A percentile compares a stretch with the other conserved stretches of the same genome.
These are phyloP conservation scores for Pelobates cultripes DNA, from an alignment of 2,797 vertebrate species.

Conservation along the genomic window DNA sequence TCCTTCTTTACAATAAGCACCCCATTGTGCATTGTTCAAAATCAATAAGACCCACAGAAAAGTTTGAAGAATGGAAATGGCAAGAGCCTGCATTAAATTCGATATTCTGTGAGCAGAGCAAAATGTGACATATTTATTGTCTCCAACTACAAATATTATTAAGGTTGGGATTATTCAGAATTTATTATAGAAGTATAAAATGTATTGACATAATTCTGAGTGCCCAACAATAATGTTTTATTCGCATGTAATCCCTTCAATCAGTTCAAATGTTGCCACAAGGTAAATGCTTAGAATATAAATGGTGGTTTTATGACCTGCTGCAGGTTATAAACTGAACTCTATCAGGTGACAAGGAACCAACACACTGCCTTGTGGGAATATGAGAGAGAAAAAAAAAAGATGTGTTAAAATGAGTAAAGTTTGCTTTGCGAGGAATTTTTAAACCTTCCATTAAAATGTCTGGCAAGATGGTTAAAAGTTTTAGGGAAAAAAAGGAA, in stretches of 20 bases:
- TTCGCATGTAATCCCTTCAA: conserved; percentile 42
- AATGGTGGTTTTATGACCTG: conserved; percentile 52
- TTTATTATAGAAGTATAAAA: conserved; percentile 34
- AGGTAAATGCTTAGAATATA: conserved; percentile 41
- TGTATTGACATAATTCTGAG: conserved; percentile 47
- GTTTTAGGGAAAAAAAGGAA: too few species aligned
- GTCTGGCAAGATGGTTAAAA: neutral
- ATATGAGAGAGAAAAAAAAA: neutral
- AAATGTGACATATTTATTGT: conserved; percentile 50
- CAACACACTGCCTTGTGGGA: conserved; percentile 32
- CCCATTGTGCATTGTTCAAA: conserved; percentile 59
- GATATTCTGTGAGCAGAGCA: conserved; percentile 32
- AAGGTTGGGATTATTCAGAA: conserved; percentile 37
- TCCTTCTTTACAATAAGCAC: conserved; percentile 5
- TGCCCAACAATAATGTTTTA: conserved; percentile 45
- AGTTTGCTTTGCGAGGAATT: too few species aligned
- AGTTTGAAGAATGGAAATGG: conserved; percentile 37
- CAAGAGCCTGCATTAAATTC: conserved; percentile 9
- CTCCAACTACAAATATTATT: conserved; percentile 45
- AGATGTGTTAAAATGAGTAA: too few species aligned
- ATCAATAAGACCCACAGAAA: conserved; percentile 10
- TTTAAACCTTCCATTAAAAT: neutral
- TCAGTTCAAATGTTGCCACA: conserved; percentile 42
- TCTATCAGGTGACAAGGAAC: conserved; percentile 38
- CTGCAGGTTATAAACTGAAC: conserved; percentile 25